These are phyloP conservation scores for Tetropium fuscum DNA, from an alignment of 2,888 invertebrate species.

Conservation along the genomic window DNA sequence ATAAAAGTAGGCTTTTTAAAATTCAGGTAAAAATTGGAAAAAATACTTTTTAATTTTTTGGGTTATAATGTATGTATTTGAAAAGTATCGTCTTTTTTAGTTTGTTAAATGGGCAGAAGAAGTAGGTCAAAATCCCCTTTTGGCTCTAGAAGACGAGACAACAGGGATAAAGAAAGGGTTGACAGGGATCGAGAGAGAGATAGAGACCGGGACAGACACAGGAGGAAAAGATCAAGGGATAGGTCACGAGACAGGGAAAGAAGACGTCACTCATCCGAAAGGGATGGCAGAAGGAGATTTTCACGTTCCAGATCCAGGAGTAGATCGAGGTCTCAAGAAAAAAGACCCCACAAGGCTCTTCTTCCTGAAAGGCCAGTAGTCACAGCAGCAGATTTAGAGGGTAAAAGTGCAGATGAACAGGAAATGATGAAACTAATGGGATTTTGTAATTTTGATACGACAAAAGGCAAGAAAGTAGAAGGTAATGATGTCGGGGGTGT, in stretches of 20 bases:
- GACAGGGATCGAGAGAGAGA: conserved; percentile 67
- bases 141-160: conserved; percentile 67
- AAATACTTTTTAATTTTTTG: conserved; percentile 39
- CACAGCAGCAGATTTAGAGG: conserved; percentile 88
- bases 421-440: conserved; percentile 98
- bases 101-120: conserved; percentile 68
- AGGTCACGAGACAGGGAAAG: conserved; percentile 64
- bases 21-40: conserved; percentile 47
- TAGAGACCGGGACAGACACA: conserved; percentile 64
- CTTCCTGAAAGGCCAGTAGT: conserved; percentile 73
- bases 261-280: conserved; percentile 65
- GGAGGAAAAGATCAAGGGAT: conserved; percentile 63
- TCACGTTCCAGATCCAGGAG: conserved; percentile 62
- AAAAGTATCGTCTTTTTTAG: conserved; percentile 34
- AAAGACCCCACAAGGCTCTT: conserved; percentile 53
- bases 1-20: conserved; percentile 46
- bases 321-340: conserved; percentile 57
- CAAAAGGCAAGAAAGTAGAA: conserved; percentile 95
- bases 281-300: conserved; percentile 63
- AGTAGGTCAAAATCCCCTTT: conserved; percentile 68
- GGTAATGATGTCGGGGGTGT: conserved; percentile 96
- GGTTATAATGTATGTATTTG: conserved; percentile 6
- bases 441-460: conserved; percentile 94
- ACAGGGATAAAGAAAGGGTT: conserved; percentile 67
- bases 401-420: conserved; percentile 90